Evolutionary conservation across 1,140 invertebrate genomes (phyloP).

Genomic region (Drosophila ohnishii): DNA sequence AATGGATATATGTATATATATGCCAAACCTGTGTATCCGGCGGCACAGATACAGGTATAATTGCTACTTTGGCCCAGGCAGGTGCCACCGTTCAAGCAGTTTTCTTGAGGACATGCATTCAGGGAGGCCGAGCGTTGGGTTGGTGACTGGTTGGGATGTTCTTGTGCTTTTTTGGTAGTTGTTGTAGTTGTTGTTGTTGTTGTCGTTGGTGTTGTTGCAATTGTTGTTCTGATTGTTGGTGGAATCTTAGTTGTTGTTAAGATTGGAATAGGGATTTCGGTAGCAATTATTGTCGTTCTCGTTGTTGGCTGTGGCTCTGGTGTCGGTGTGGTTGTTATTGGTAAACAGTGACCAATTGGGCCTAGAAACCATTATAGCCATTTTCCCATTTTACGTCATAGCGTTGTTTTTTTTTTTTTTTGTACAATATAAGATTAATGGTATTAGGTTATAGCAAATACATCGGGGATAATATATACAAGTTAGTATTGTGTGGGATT

Average conservation of each 20-base stretch:
- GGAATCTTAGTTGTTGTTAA: conserved; percentile 62
- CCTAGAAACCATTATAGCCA: conserved; percentile 46
- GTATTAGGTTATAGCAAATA: conserved; percentile 30
- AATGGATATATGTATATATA: conserved; percentile 17
- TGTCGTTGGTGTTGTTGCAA: conserved; percentile 42
- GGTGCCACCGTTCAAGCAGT: conserved; percentile 83
- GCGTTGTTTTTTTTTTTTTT: conserved; percentile 3
- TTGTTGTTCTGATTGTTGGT: conserved; percentile 46
- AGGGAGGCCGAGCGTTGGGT: conserved; percentile 74
- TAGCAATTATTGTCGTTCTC: conserved; percentile 35
- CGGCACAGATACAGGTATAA: conserved; percentile 85
- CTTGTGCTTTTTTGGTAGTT: conserved; percentile 39
- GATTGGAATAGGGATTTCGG: conserved; percentile 46
- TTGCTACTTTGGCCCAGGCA: conserved; percentile 83
- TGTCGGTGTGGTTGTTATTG: conserved; percentile 73
- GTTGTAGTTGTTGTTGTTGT: conserved; percentile 46
- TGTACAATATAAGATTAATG: conserved; percentile 37
- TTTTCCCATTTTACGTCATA: conserved; percentile 26
- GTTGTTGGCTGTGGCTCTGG: conserved; percentile 60
- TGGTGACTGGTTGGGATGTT: conserved; percentile 39
- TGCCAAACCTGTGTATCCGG: conserved; percentile 84
- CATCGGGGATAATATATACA: conserved; percentile 9
- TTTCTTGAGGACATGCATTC: conserved; percentile 82
- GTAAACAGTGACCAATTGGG: conserved; percentile 81
- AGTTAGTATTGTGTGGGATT: conserved; percentile 8